Conservation (phyloP, 1,140 invertebrate species). For the Uloborus diversus region DNA sequence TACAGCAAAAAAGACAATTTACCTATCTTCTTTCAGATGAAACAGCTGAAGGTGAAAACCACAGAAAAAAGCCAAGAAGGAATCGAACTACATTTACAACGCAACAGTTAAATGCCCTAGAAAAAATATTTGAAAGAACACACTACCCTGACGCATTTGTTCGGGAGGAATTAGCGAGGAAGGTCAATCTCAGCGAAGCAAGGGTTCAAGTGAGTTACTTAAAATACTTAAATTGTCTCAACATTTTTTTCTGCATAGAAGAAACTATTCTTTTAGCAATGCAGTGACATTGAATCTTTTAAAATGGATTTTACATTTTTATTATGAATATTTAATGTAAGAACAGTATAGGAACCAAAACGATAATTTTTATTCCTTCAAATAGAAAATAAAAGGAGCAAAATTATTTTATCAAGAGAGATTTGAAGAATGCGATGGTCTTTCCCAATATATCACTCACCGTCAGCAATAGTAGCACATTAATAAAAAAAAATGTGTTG, state of each 20-base stretch:
- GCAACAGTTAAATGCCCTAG: constrained; percentile 91
- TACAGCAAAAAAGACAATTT: not conserved
- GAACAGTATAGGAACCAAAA: no score
- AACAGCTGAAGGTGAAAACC: constrained; percentile 25
- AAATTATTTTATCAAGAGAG: no score
- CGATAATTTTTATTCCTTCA: no score
- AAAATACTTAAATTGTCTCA: not conserved
- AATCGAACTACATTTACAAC: constrained; percentile 95
- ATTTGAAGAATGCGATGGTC: no score
- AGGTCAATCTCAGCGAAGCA: constrained; percentile 91
- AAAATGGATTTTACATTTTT: no score
- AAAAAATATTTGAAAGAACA: constrained; percentile 92
- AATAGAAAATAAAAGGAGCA: no score
- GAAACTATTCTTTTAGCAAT: not conserved
- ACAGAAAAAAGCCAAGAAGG: constrained; percentile 71
- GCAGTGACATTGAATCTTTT: not conserved
- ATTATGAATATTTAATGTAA: no score
- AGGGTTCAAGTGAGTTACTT: constrained; percentile 85
- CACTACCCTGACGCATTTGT: constrained; percentile 95
- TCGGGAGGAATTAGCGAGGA: constrained; percentile 88
- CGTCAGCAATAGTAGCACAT: no score
- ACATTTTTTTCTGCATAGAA: not conserved
- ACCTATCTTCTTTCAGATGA: constrained; percentile 21
- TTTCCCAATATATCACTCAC: no score
- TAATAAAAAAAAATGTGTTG: no score